Evolutionary conservation across 2,797 vertebrate species (phyloP).

Genomic region (Salmo trutta): DNA sequence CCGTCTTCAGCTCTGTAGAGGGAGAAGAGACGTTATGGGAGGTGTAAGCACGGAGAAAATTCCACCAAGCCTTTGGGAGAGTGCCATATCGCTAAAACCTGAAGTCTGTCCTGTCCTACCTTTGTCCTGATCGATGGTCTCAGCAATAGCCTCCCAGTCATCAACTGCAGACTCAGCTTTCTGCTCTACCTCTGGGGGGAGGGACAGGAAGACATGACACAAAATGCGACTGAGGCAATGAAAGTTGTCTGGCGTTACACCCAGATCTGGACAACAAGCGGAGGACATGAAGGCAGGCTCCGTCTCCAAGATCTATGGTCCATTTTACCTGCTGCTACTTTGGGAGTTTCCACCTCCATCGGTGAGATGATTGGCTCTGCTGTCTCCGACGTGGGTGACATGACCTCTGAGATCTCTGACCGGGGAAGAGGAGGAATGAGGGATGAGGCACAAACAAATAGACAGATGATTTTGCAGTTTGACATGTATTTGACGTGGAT

Average conservation of each 20-base stretch:
- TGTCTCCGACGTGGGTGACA: conserved; percentile 57
- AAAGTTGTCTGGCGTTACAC: neutral
- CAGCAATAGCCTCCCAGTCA: conserved; percentile 70
- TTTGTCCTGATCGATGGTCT: conserved; percentile 67
- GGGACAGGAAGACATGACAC: neutral
- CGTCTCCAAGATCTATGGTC: neutral
- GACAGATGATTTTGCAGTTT: neutral
- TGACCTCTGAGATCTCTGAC: conserved; percentile 68
- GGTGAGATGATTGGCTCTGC: conserved; percentile 59
- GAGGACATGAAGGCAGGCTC: neutral
- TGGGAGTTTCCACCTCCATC: conserved; percentile 35
- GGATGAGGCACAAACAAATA: neutral
- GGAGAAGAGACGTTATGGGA: neutral
- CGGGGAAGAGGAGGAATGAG: neutral
- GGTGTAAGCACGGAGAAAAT: neutral
- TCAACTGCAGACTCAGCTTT: conserved; percentile 61
- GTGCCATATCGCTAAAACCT: neutral
- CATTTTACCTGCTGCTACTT: conserved; percentile 60
- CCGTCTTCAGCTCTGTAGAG: conserved; percentile 83
- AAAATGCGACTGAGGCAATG: neutral
- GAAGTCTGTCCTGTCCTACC: conserved; percentile 33
- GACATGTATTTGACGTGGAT: neutral
- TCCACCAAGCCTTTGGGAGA: neutral
- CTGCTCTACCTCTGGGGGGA: conserved; percentile 39
- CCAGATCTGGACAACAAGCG: neutral